phyloP scores from a whole-genome alignment of 2,797 vertebrate species.

The Pangasius mekongensis region DNA sequence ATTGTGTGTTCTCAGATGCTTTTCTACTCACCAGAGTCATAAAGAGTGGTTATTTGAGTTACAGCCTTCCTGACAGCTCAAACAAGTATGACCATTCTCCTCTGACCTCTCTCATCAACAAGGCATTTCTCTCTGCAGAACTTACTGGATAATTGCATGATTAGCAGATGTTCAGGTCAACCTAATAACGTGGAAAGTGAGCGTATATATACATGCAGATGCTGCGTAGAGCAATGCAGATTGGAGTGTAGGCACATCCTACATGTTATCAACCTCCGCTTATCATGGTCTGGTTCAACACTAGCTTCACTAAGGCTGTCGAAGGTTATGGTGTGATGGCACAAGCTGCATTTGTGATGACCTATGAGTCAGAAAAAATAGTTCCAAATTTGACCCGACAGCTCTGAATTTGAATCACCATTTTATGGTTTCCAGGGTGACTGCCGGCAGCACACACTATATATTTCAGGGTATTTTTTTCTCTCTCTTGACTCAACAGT shows the following conservation, averaged over 20 bases:
- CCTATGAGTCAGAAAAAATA: neutral
- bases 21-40: neutral
- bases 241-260: neutral
- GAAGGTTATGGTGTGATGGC: neutral
- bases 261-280: neutral
- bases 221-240: neutral
- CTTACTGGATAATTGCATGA: neutral
- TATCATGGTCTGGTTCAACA: neutral
- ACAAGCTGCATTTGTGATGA: neutral
- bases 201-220: neutral
- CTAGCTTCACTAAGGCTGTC: neutral
- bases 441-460: neutral
- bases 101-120: neutral
- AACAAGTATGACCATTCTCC: neutral
- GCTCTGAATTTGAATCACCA: neutral
- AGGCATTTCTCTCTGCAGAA: neutral
- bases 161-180: neutral
- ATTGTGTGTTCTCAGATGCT: neutral
- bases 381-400: neutral
- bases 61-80: neutral
- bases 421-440: neutral
- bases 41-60: neutral
- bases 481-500: neutral
- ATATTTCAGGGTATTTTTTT: neutral
- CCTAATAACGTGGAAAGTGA: neutral